A percentile compares a stretch with the other conserved stretches of the same genome.
phyloP scores from a whole-genome alignment of 2,888 invertebrate species.

The Neria commutata region DNA sequence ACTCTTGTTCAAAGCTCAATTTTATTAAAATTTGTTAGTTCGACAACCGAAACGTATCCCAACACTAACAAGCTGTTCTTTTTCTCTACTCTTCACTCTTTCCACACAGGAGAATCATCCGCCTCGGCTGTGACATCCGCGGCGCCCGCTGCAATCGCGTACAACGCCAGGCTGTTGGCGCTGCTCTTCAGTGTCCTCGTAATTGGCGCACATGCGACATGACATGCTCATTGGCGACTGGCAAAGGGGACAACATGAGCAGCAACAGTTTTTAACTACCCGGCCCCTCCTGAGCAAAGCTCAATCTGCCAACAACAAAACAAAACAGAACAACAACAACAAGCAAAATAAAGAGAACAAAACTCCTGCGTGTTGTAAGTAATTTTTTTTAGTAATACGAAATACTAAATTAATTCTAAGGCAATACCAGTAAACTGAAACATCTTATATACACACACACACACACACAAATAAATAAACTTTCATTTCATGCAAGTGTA shows the following conservation, averaged over 20 bases:
- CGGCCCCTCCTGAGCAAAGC: constrained; percentile 34
- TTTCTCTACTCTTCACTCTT: background rate
- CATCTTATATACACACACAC: background rate
- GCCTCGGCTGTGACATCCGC: constrained; percentile 61
- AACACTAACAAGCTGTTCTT: background rate
- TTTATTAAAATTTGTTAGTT: background rate
- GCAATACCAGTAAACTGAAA: background rate
- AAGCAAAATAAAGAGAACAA: constrained; percentile 32
- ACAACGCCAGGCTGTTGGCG: constrained; percentile 48
- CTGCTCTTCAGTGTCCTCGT: constrained; percentile 49
- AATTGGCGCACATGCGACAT: constrained; percentile 50
- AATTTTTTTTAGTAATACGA: constrained; percentile 27
- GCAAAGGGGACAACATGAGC: constrained; percentile 18
- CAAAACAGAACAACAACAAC: constrained; percentile 8
- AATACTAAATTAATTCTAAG: too few species aligned
- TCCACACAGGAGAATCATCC: constrained; percentile 56
- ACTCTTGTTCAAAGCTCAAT: too few species aligned
- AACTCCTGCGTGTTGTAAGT: constrained; percentile 44
- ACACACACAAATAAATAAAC: background rate
- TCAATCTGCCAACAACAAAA: constrained; percentile 10
- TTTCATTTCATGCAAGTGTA: too few species aligned
- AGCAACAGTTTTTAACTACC: constrained; percentile 20
- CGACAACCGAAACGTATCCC: constrained; percentile 24
- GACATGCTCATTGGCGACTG: constrained; percentile 45
- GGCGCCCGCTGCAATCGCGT: constrained; percentile 53